Base-by-base conservation (phyloP, 2,113 vertebrate genomes). In the Rhinopomastus cyanomelas region DNA sequence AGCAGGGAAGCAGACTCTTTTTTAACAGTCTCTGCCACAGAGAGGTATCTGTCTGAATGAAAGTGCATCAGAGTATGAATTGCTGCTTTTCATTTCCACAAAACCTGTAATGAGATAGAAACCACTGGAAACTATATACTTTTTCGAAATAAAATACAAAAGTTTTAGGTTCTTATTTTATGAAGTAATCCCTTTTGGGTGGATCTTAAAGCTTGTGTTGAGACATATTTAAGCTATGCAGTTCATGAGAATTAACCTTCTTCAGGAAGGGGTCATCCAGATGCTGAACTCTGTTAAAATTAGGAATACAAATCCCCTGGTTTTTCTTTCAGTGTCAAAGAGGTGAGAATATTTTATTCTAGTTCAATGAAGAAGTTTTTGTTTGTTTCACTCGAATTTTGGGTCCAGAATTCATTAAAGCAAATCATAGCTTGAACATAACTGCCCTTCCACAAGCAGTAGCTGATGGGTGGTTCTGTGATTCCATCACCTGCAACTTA, bases 221-320 rank as follows among this genome's bases (percentile, higher is more conserved):
- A 80, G 85, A 51, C 55, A 10, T 66, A 32, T 51, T 93, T 65
- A 89, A 94, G 49, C 49, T 85, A 6, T 55, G 29, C 51, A 26
- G 55, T 89, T 86, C 76, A 56, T 86, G 51, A 91, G 76, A 93
- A 74, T 90, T 84, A 92, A 84, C 81, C 61, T 94, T 75, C 81
- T 86, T 53, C 0, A 2, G 44, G 49, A 75, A 75, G 16, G 15
- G 53, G 73, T 91, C 77, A 68, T 15, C 15, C 30, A 46, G 86
- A 88, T 90, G 49, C 68, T 85, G 85, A 96, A 80, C n/a, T 23
- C 37, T 80, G 52, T 67, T 89, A 87, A 92, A 91, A 89, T 67
- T 81, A 77, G 64, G 68, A 89, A 51, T 85, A 65, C 32, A 84
- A 84, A 84, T 88, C 11, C 48, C 23, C 20, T n/a, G 60, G 82